These are phyloP conservation scores for Polydrusus pterygomalis DNA, from an alignment of 2,888 invertebrate species.

Conservation along the genomic window DNA sequence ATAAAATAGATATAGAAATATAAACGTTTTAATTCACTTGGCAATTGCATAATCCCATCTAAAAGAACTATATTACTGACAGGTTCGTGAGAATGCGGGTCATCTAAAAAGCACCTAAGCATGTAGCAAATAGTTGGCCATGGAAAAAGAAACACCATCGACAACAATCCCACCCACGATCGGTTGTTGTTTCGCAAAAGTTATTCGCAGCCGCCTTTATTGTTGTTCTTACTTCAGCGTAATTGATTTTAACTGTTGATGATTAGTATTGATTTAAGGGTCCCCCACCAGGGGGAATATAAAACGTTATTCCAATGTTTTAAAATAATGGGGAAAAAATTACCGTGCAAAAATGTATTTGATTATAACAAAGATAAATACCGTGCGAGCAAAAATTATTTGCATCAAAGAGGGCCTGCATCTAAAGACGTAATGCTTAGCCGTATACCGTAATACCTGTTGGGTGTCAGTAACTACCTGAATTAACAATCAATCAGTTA, in stretches of 20 bases:
- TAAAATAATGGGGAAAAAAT: too few relatives aligned
- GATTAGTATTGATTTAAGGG: slow-evolving; percentile 12
- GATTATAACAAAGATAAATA: too few relatives aligned
- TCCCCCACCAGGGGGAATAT: too few relatives aligned
- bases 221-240: slow-evolving; percentile 17
- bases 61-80: slow-evolving; percentile 19
- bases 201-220: slow-evolving; percentile 20
- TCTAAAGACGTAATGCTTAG: too few relatives aligned
- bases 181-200: slow-evolving; percentile 27
- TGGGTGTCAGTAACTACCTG: too few relatives aligned
- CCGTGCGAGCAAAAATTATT: too few relatives aligned
- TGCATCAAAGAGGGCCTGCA: too few relatives aligned
- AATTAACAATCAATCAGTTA: too few relatives aligned
- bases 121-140: slow-evolving; percentile 26
- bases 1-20: background rate
- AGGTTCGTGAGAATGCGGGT: slow-evolving; percentile 38
- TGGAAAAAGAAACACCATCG: slow-evolving; percentile 24
- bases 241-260: slow-evolving; percentile 16
- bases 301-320: too few relatives aligned
- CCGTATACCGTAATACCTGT: too few relatives aligned
- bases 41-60: slow-evolving; percentile 16
- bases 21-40: background rate
- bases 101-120: slow-evolving; percentile 32
- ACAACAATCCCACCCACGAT: slow-evolving; percentile 38
- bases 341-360: too few relatives aligned